Base-by-base conservation (phyloP, 2,888 invertebrate species). In the Strigamia crassipes region DNA sequence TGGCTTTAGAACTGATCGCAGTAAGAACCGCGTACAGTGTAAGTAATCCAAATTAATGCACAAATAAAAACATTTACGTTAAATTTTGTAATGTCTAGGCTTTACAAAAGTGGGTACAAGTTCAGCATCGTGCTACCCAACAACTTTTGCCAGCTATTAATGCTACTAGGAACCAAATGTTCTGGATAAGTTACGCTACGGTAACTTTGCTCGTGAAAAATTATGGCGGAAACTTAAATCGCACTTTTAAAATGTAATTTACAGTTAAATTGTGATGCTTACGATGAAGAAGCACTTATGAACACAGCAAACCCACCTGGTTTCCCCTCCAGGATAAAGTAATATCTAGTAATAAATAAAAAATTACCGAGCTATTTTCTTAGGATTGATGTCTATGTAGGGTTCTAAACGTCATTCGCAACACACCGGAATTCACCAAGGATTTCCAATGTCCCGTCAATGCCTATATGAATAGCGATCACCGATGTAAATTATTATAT, bases 241-340 rank as follows among this genome's bases (percentile, higher is more conserved):
- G n/a, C 56, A 8, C n/a, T 4, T 18, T 56, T 27, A 3, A 27
- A 27, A 27, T 3, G 1, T 27, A 27, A 56, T 46, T 73, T 73
- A n/a, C 12, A 73, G 73, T 12, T 73, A 31, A 23, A 73, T 73
- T 73, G 73, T n/a, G 73, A 73, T 8, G 73, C 27, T 27, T 73
- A 73, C 13, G 73, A 73, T 27, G 73, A 73, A 31, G 73, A 73
- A 73, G 73, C 73, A 4, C 73, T 73, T 31, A 73, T 73, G 73
- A 73, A 73, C 31, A 27, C 73, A 9, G n/a, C 23, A 12, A 27
- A 73, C 31, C 27, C 73, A 23, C 73, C 73, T 27, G 73, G 73
- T n/a, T 73, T 73, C 13, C 73, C 73, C 15, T 10, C 23, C 27
- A 27, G 31, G 31, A 73, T 73, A 3, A 73, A 73, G 73, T 73